Evolutionary conservation across 2,797 vertebrate species (phyloP).

Genomic region (Heliangelus exortis): DNA sequence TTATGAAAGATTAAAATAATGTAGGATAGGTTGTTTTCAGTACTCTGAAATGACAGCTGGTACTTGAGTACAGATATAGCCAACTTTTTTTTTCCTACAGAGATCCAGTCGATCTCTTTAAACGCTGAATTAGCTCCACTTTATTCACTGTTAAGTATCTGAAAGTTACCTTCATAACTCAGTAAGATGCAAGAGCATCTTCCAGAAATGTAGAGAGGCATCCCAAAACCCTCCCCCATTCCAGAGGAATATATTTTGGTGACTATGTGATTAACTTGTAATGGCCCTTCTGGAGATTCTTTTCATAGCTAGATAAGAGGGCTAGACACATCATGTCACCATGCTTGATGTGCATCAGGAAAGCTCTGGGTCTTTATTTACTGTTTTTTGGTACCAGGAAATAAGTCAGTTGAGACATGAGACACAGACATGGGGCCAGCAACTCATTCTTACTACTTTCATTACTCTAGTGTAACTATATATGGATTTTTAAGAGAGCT

Average conservation of each 20-base stretch:
- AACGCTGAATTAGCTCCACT: not conserved
- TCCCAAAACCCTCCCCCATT: not conserved
- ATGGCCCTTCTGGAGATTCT: not conserved
- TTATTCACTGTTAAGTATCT: not conserved
- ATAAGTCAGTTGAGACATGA: not conserved
- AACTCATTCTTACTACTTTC: not conserved
- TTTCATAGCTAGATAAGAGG: not conserved
- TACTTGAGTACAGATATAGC: not conserved
- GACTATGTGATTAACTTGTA: not conserved
- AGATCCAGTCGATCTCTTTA: not conserved
- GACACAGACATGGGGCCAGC: not conserved
- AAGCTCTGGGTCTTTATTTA: not conserved
- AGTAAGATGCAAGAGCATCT: not conserved
- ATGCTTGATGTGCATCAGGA: not conserved
- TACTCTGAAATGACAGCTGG: not conserved
- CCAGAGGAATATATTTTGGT: not conserved
- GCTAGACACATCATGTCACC: fast-evolving
- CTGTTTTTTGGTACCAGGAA: not conserved
- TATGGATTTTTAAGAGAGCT: not conserved
- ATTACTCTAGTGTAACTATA: not conserved
- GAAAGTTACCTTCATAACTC: not conserved
- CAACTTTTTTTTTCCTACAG: not conserved
- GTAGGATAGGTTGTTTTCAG: not conserved
- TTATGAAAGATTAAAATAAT: not conserved
- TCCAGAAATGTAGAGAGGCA: not conserved